Evolutionary conservation across 2,797 vertebrate genomes (phyloP), one percentile per base, ranked within the genome.

Genomic region (Poeciliopsis turneri): DNA sequence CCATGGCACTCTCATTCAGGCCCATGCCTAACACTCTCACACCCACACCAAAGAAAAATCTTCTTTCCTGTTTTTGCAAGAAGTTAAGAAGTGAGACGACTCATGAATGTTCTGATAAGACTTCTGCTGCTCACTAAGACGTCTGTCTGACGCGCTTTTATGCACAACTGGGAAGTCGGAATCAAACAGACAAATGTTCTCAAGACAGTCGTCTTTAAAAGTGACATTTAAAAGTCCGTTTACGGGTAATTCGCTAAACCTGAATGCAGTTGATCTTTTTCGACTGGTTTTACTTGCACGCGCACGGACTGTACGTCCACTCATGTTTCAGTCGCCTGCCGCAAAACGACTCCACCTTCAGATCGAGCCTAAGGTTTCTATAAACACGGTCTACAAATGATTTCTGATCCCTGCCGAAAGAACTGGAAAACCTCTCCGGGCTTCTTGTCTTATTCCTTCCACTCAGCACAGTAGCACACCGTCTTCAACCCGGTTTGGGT

Each of bases 121-220:
- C 77, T 79, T 85, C 70, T 78, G 76, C 36, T 11, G 10, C 69
- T 82, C 83, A 84, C 57, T 57, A 64, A 77, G 76, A 82, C 74
- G 59, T 72, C 74, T 45, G 68, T 72, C 79, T 84, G 87, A 90
- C 88, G 83, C 84, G 82, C 83, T 86, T 82, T 83, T 66, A 81
- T 69, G 78, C 81, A 85, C 71, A 87, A 84, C 78, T 78, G 78
- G 75, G 43, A 77, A 53, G 71, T 84, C 79, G 81, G 76, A 84
- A 51, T 76, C 81, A 81, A 78, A 82, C 53, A 74, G 74, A 85
- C 84, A 77, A 81, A 70, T 66, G 76, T 85, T 86, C 84, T 78
- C 90, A 71, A 59, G 80, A 28, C 4, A n/a, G 68, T 16, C 7
- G 86, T 91, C 84, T 92, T 88, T 92, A 78, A 91, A 93, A 94